Evolutionary conservation across 2,797 vertebrate genomes (phyloP).

Genomic region (Chiloscyllium punctatum): DNA sequence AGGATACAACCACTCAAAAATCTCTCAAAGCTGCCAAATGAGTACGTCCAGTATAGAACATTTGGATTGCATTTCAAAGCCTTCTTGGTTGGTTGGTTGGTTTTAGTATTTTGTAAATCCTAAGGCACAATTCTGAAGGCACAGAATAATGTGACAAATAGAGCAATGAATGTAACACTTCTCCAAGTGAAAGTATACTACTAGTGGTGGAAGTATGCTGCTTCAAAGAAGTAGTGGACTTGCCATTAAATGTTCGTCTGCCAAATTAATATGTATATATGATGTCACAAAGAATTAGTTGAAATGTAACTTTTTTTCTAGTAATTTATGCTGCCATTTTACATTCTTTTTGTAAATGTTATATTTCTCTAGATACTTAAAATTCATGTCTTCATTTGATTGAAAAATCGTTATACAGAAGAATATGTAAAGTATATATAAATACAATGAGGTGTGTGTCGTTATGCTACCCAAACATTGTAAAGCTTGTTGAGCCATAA

Average conservation of each 20-base stretch:
- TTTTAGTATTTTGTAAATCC: conserved; percentile 48
- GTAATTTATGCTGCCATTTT: conserved; percentile 36
- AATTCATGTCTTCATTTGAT: not conserved
- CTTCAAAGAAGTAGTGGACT: conserved; percentile 47
- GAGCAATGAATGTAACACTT: conserved; percentile 76
- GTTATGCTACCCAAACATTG: conserved; percentile 25
- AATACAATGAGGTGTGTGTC: conserved; percentile 34
- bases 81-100: conserved; percentile 46
- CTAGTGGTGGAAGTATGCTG: conserved; percentile 52
- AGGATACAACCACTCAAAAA: conserved; percentile 56
- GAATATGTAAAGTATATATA: conserved; percentile 37
- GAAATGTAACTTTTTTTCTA: conserved; percentile 36
- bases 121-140: conserved; percentile 83
- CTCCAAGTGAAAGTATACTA: conserved; percentile 57
- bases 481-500: conserved; percentile 61
- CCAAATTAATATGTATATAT: conserved; percentile 35
- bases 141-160: conserved; percentile 55
- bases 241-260: conserved; percentile 36
- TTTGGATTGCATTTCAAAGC: conserved; percentile 60
- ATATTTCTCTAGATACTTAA: conserved; percentile 26
- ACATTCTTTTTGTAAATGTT: conserved; percentile 38
- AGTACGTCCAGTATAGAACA: conserved; percentile 45
- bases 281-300: conserved; percentile 20
- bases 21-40: conserved; percentile 51
- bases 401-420: conserved; percentile 30